Evolutionary conservation across 2,797 vertebrate species (phyloP), one percentile per base, ranked within the genome.

Genomic region (Sebastes minor): DNA sequence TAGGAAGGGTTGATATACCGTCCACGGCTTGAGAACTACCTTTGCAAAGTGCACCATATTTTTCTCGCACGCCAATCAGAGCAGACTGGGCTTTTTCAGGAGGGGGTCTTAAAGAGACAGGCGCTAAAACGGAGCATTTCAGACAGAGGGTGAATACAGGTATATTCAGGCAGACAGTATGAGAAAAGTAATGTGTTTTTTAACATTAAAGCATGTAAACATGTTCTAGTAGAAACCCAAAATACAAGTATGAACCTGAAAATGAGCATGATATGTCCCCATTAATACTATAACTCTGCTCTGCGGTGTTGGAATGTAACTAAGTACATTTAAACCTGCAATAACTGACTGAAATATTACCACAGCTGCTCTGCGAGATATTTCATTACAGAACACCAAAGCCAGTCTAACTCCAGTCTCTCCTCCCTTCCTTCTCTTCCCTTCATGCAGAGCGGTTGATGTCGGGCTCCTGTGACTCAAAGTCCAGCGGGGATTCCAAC

Each of bases 401-500:
- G n/a, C 28, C 52, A 22, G 28, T 9, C 30, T 53, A n/a, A 74
- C 23, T 42, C 18, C 4, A 1, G 18, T 30, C 6, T 69, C 30
- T 22, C 27, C 22, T 13, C 13, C 20, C 13, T 5, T 28, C 66
- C n/a, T 38, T 16, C 4, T 27, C 12, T 22, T n/a, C 71, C 56
- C 25, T 18, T 14, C 22, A 13, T 71, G 69, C 89, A 98, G 97
- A 97, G 81, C 95, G 96, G 53, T 80, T 94, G 61, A 85, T 94
- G 91, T 91, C 92, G 0, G 95, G 96, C 69, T 96, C 96, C 32
- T 96, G 96, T 8, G 96, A 96, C 91, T 95, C 96, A 23, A 96
- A 96, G 90, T 95, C 78, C 86, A 96, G 82, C 93, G 96, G 96
- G 0, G 97, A 98, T 91, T 97, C 97, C n/a, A 99, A 99, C 95